Evolutionary conservation across 92 coral and sea anemone genomes (phyloP).

Genomic region (Porites rus): DNA sequence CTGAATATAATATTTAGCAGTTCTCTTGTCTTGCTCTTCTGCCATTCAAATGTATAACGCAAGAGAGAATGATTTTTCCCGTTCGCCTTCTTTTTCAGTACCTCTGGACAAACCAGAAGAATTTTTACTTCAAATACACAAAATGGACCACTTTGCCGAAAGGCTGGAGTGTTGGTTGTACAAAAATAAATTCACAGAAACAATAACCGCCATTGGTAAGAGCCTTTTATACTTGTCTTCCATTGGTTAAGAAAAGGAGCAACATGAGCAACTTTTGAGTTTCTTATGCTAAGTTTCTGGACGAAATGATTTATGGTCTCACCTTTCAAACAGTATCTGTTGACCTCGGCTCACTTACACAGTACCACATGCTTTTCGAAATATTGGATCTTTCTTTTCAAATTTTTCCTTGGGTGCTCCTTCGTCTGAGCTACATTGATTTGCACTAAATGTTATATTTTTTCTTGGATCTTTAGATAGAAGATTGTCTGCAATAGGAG

Average conservation of each 20-base stretch:
- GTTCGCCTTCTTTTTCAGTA: conserved; percentile 41
- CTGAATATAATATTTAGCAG: background rate
- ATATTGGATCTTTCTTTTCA: too few relatives aligned
- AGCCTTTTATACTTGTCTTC: background rate
- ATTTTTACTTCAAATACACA: conserved; percentile 84
- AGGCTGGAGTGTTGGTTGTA: conserved; percentile 96
- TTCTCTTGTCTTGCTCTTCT: background rate
- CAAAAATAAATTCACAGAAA: conserved; percentile 88
- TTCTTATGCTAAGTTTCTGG: too few relatives aligned
- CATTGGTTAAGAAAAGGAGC: background rate
- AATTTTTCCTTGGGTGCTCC: too few relatives aligned
- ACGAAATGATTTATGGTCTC: too few relatives aligned
- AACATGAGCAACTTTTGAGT: background rate
- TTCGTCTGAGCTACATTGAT: too few relatives aligned
- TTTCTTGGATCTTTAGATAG: conserved; percentile 68
- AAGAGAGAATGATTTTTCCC: too few relatives aligned
- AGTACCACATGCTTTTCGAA: too few relatives aligned
- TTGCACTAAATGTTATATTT: background rate
- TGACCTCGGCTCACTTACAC: too few relatives aligned
- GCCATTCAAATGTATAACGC: background rate
- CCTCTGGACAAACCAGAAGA: conserved; percentile 98
- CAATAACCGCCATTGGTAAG: conserved; percentile 81
- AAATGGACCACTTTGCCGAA: conserved; percentile 96
- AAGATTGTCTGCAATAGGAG: conserved; percentile 85
- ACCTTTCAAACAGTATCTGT: too few relatives aligned